Base-by-base conservation (phyloP, 1,140 invertebrate species). In the Xylocopa sonorina region DNA sequence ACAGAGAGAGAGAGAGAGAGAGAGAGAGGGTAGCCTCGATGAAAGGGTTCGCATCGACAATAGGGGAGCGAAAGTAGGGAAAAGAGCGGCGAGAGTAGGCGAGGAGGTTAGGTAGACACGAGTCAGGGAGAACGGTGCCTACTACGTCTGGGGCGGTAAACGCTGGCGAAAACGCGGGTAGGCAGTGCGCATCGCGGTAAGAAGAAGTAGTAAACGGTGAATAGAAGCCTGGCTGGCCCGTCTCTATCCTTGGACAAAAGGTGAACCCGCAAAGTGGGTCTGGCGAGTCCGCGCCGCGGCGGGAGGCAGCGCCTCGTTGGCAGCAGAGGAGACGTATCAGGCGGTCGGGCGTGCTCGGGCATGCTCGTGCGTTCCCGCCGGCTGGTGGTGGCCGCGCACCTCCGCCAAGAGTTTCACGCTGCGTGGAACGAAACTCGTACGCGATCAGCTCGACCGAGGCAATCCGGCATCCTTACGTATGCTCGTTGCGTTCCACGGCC, bases 361-460 rank as follows among this genome's bases (percentile, higher is more conserved):
- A 32, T 43, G 27, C 66, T 90, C 88, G 87, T 79, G 73, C 21
- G 76, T 87, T 86, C 75, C 58, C 88, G 89, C 21, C 79, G 85
- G 85, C 78, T 86, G 87, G 84, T 82, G 81, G 88, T 87, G 85
- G 87, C 84, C 87, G 88, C 88, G 91, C 91, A 90, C 85, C 88
- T 87, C 82, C 83, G 87, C 73, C 82, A 77, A 84, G 85, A 90
- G 90, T 91, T 90, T 91, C 89, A 91, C 84, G 90, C 90, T 90
- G 90, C 90, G 90, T 90, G 89, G 86, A 90, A 90, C 88, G 89
- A 90, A 91, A 90, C 90, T 92, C 89, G 89, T 91, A 90, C 89
- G 89, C 90, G 91, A 92, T 91, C 89, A 89, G 91, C 89, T 90
- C 89, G 89, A 88, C 85, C 89, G 88, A 85, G 87, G 85, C 87